Evolutionary conservation across 2,113 vertebrate species (phyloP).

Genomic region (Xiphophorus hellerii): DNA sequence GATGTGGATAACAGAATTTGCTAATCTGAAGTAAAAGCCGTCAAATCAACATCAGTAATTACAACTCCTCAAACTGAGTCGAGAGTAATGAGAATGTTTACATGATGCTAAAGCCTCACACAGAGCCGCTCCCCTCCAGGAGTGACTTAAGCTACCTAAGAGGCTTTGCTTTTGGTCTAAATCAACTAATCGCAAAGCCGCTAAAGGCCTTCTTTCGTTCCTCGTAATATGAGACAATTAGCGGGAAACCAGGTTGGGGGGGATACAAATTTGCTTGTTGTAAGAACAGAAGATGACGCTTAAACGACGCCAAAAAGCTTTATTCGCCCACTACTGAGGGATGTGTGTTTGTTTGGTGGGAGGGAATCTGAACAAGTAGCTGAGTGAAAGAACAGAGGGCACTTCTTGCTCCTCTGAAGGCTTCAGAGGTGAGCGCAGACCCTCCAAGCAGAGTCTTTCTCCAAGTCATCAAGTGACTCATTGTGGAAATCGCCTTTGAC

Average conservation of each 20-base stretch:
- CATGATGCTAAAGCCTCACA: neutral
- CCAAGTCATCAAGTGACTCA: constrained; percentile 75
- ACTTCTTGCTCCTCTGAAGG: constrained; percentile 39
- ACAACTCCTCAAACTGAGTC: neutral
- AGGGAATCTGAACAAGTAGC: constrained; percentile 33
- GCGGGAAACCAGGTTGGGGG: constrained; percentile 15
- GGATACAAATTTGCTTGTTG: constrained; percentile 8
- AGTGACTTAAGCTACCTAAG: constrained; percentile 63
- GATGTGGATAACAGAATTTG: neutral
- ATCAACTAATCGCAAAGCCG: constrained; percentile 71
- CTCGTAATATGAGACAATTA: constrained; percentile 43
- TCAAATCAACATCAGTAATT: neutral
- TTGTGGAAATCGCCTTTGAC: constrained; percentile 73
- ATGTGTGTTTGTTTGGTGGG: neutral
- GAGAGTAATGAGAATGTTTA: neutral
- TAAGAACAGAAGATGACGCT: constrained; percentile 13
- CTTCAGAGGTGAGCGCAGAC: constrained; percentile 45
- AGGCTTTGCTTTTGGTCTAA: constrained; percentile 69
- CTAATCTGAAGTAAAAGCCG: neutral
- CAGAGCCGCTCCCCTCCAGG: neutral
- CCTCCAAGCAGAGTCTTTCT: constrained; percentile 57
- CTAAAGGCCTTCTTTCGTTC: constrained; percentile 32
- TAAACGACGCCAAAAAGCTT: neutral
- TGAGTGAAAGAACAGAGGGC: constrained; percentile 71
- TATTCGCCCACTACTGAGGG: neutral